Evolutionary conservation across 1,140 invertebrate genomes (phyloP).

Genomic region (Heliconius nattereri): DNA sequence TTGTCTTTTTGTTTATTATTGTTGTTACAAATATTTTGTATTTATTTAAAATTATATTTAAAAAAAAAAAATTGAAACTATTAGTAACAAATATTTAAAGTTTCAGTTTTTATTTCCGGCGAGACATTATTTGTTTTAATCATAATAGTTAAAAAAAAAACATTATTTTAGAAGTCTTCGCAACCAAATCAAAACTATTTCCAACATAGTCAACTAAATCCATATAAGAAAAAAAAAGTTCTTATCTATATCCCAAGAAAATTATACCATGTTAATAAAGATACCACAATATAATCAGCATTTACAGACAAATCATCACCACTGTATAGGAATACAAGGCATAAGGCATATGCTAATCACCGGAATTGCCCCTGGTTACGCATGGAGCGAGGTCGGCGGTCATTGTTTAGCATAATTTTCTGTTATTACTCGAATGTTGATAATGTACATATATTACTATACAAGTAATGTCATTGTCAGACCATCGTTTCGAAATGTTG

Average conservation of each 20-base stretch:
- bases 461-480: slow-evolving; percentile 29
- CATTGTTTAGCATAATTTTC: slow-evolving; percentile 36
- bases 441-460: slow-evolving; percentile 2
- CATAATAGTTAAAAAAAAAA: too few relatives aligned
- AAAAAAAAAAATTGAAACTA: too few relatives aligned
- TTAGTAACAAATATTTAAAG: too few relatives aligned
- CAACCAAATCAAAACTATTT: too few relatives aligned
- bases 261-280: neutral
- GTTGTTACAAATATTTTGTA: neutral
- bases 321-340: neutral
- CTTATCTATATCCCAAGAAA: neutral
- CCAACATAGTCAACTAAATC: too few relatives aligned
- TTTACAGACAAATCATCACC: neutral
- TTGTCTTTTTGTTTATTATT: neutral
- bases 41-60: too few relatives aligned
- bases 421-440: slow-evolving; percentile 25
- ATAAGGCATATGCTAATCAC: slow-evolving; percentile 20
- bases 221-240: too few relatives aligned
- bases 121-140: too few relatives aligned
- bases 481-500: slow-evolving; percentile 14
- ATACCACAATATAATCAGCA: neutral
- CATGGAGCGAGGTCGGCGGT: slow-evolving; percentile 24
- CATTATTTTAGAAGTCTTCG: too few relatives aligned
- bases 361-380: slow-evolving; percentile 28
- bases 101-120: too few relatives aligned